Conservation (phyloP, 30 jellyfish, hydroid and myxozoan genomes). For the Clytia hemisphaerica region DNA sequence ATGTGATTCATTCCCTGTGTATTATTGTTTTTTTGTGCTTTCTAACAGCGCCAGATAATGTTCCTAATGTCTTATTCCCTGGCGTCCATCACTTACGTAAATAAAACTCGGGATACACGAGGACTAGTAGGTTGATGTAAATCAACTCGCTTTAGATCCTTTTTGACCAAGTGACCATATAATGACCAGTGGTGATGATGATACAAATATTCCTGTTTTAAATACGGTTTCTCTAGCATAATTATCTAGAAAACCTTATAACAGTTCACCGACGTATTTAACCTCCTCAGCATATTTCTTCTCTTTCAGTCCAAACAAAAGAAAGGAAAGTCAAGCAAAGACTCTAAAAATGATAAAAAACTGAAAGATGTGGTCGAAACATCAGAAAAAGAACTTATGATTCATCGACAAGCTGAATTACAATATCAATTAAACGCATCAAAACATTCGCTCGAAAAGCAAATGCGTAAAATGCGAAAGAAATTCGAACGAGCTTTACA, state of each 20-base stretch:
- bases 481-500: conserved; percentile 19
- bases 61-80: too few species aligned
- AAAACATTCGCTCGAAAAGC: conserved; percentile 22
- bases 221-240: too few species aligned
- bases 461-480: conserved; percentile 26
- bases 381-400: conserved; percentile 27
- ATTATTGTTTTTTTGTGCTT: too few species aligned
- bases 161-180: too few species aligned
- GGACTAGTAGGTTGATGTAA: too few species aligned
- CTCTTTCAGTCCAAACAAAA: background rate
- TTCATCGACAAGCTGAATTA: conserved; percentile 24
- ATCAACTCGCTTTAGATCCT: too few species aligned
- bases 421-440: conserved; percentile 31
- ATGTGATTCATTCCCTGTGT: background rate
- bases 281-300: background rate
- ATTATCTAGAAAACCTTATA: too few species aligned
- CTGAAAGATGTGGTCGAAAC: background rate
- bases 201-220: too few species aligned
- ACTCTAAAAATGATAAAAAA: background rate
- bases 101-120: too few species aligned
- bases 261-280: background rate
- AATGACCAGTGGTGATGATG: too few species aligned
- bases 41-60: too few species aligned
- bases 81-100: too few species aligned
- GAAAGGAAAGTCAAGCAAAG: background rate